Evolutionary conservation across 2,797 vertebrate species (phyloP).

Genomic region (Prunella strophiata): DNA sequence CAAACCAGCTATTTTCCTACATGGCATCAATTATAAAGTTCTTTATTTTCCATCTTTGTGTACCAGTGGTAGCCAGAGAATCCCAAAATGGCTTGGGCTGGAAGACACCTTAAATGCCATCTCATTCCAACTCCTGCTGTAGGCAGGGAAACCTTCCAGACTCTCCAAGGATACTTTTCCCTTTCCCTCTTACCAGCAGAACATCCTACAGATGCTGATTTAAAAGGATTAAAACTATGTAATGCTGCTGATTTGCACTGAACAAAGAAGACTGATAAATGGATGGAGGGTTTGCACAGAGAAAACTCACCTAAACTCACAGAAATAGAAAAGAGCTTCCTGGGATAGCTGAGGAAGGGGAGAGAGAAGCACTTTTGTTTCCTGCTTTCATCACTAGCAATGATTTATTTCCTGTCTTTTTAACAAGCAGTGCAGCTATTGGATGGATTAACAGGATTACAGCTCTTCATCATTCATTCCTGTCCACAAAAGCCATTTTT

Average conservation of each 20-base stretch:
- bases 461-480: neutral
- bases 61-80: neutral
- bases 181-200: neutral
- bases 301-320: neutral
- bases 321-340: neutral
- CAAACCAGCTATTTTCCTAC: neutral
- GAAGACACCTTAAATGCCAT: neutral
- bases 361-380: neutral
- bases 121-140: neutral
- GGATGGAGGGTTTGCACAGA: neutral
- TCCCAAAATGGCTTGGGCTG: neutral
- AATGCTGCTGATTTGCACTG: neutral
- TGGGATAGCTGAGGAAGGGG: neutral
- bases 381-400: neutral
- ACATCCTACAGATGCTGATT: neutral
- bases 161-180: neutral
- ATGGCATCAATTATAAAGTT: neutral
- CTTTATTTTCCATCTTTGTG: neutral
- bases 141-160: neutral
- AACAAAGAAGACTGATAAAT: neutral
- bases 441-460: neutral
- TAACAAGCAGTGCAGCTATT: neutral
- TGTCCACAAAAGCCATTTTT: neutral
- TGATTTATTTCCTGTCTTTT: neutral
- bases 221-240: neutral